Conservation (phyloP, 1,140 invertebrate genomes). For the Lordiphosa clarofinis region DNA sequence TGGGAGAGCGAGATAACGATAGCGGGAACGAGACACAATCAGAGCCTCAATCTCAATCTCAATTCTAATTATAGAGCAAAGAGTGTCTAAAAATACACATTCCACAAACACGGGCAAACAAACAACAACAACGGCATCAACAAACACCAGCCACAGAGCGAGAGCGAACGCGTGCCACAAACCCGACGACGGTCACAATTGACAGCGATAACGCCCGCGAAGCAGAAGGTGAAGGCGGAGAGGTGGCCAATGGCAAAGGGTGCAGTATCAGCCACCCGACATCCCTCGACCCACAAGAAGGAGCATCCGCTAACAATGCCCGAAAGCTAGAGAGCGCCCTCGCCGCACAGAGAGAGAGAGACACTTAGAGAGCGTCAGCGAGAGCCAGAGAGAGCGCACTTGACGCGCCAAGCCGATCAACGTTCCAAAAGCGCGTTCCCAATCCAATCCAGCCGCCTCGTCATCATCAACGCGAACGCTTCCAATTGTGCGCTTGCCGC, state of each 20-base stretch:
- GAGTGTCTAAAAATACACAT: conserved; percentile 58
- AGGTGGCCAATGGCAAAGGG: too few species aligned
- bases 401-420: conserved; percentile 12
- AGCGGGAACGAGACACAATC: conserved; percentile 8
- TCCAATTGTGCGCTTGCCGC: background rate
- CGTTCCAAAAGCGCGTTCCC: conserved; percentile 62
- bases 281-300: too few species aligned
- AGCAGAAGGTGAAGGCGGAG: too few species aligned
- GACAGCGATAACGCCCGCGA: too few species aligned
- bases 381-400: conserved; percentile 16
- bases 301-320: too few species aligned
- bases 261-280: too few species aligned
- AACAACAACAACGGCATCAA: too few species aligned
- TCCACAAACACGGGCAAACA: conserved; percentile 59
- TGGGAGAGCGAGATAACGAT: background rate
- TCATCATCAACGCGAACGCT: conserved; percentile 30
- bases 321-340: too few species aligned
- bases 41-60: conserved; percentile 17
- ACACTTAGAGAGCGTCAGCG: conserved; percentile 2
- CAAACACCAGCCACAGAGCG: conserved; percentile 5
- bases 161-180: conserved; percentile 1
- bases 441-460: conserved; percentile 68
- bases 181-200: too few species aligned
- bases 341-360: background rate
- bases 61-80: conserved; percentile 67